These are phyloP conservation scores for Aradophagus sp. DNA, from an alignment of 1,140 invertebrate species.

Conservation along the genomic window DNA sequence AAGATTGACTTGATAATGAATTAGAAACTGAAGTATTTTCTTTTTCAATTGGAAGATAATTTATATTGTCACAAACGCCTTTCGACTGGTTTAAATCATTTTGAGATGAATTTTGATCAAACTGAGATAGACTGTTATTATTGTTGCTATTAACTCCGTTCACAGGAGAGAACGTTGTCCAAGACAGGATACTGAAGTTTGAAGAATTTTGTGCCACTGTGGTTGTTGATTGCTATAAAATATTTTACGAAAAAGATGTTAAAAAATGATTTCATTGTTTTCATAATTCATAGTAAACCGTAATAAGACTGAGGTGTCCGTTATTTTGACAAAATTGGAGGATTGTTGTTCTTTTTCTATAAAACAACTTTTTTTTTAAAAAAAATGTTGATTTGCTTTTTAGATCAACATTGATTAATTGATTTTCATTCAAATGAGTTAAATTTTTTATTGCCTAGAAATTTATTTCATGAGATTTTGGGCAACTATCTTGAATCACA, in stretches of 20 bases:
- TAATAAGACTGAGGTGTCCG: no score
- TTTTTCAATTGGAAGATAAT: slow-evolving; percentile 66
- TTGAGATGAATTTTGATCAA: slow-evolving; percentile 59
- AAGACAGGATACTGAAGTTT: slow-evolving; percentile 73
- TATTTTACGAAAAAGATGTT: slow-evolving; percentile 1
- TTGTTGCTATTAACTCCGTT: slow-evolving; percentile 59
- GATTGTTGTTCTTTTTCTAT: no score
- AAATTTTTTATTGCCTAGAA: no score
- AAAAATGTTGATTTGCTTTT: no score
- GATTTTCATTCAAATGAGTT: no score
- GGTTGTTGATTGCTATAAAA: slow-evolving; percentile 64
- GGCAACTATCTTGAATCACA: no score
- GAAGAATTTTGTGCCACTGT: slow-evolving; percentile 71
- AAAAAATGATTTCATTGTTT: no score
- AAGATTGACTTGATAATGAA: slow-evolving; percentile 23
- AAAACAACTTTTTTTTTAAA: no score
- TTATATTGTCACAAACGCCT: slow-evolving; percentile 68
- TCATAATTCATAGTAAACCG: no score
- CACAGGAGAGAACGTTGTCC: slow-evolving; percentile 71
- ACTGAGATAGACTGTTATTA: slow-evolving; percentile 63
- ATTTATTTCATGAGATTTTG: no score
- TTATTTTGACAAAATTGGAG: no score
- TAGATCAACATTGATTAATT: no score
- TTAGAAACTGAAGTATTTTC: slow-evolving; percentile 57
- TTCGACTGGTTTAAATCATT: slow-evolving; percentile 63